These are phyloP conservation scores for Sclerurus mexicanus DNA, from an alignment of 2,113 vertebrate genomes.

Conservation along the genomic window DNA sequence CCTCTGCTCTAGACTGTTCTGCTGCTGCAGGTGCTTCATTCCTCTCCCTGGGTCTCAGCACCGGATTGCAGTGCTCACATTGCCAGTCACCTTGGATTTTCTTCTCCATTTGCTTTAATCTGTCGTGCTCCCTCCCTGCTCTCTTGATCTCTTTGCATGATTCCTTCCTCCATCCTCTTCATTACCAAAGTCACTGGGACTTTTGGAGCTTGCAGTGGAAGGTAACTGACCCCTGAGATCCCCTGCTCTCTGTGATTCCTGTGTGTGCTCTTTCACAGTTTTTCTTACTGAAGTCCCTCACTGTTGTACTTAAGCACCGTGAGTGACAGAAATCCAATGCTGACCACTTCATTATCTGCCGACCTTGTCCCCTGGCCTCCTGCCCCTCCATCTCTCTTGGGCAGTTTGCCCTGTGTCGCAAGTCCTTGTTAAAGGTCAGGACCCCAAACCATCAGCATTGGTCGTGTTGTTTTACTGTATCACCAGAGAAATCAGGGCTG, in stretches of 20 bases:
- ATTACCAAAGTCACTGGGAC: neutral
- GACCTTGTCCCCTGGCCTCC: constrained; percentile 80
- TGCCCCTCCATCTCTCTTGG: constrained; percentile 76
- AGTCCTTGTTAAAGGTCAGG: constrained; percentile 84
- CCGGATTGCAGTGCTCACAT: neutral
- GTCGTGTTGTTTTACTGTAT: constrained; percentile 68
- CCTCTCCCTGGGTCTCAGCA: neutral
- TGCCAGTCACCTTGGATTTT: neutral
- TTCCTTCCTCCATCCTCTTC: constrained; percentile 64
- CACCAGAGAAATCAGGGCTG: constrained; percentile 72
- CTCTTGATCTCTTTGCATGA: neutral
- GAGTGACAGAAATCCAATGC: constrained; percentile 97
- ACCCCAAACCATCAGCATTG: constrained; percentile 76
- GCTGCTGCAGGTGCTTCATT: neutral
- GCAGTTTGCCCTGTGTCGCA: constrained; percentile 81
- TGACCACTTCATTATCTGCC: constrained; percentile 91
- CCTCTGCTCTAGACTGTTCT: neutral
- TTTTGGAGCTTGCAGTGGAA: neutral
- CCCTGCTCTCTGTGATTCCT: constrained; percentile 29
- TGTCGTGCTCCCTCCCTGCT: neutral
- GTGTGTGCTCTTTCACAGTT: constrained; percentile 47
- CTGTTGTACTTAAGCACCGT: constrained; percentile 62
- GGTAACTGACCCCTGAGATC: neutral
- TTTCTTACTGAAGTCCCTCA: constrained; percentile 43
- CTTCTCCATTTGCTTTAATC: neutral